These are phyloP conservation scores for Limnodromus scolopaceus DNA, from an alignment of 2,797 vertebrate genomes.

Conservation along the genomic window DNA sequence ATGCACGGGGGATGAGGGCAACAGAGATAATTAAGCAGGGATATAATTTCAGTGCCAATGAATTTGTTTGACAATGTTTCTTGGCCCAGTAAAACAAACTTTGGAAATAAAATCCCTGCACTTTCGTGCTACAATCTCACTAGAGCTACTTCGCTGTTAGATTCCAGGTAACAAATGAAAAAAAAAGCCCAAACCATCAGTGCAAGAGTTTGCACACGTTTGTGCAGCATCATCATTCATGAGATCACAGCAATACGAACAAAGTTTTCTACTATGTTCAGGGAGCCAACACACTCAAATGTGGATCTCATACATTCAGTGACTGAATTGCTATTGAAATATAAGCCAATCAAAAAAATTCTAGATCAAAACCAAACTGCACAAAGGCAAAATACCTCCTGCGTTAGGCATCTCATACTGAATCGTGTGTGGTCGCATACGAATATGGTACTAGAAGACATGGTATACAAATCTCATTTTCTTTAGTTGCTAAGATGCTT, in stretches of 20 bases:
- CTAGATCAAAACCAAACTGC: neutral
- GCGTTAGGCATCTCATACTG: neutral
- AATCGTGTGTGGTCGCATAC: neutral
- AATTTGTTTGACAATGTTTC: constrained; percentile 54
- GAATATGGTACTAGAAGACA: neutral
- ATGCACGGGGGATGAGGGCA: neutral
- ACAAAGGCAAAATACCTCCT: neutral
- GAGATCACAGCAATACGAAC: neutral
- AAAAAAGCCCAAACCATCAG: neutral
- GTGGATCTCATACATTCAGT: neutral
- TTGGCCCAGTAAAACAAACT: neutral
- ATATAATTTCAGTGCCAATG: constrained; percentile 8
- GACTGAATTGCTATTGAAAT: neutral
- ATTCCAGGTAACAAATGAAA: neutral
- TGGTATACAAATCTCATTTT: neutral
- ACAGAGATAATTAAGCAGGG: neutral
- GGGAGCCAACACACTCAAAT: neutral
- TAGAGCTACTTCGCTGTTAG: neutral
- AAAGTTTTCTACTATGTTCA: neutral
- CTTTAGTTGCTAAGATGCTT: neutral
- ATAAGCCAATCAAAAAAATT: neutral
- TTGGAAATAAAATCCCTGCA: constrained; percentile 10
- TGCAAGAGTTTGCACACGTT: neutral
- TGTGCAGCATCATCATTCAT: neutral
- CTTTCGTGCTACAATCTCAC: neutral